Base-by-base conservation (phyloP, 2,113 vertebrate genomes). In the Mohoua ochrocephala region DNA sequence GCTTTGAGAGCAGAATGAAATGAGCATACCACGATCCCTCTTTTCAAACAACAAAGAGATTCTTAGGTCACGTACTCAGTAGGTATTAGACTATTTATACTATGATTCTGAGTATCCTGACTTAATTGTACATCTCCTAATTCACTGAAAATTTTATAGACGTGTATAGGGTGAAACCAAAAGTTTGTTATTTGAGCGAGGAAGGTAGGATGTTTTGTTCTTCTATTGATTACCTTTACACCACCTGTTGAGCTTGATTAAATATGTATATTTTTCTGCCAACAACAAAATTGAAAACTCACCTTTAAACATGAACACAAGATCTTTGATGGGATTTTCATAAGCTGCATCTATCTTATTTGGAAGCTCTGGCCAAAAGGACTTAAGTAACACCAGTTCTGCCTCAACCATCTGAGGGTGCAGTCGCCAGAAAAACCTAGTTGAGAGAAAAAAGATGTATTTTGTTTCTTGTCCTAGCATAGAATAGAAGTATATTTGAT, bases 341-440 rank as follows among this genome's bases (percentile, higher is more conserved):
- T 99, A 99, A 3, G 99, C 99, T 35, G 99, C 99, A 28, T 99
- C 99, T 79, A 99, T 98, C 80, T 98, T 98, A 79, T 98, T 99
- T 50, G 99, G 99, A 68, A 99, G 95, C 45, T 98, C 97, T 37
- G 99, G 99, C 99, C 99, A 99, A 44, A 99, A 99, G 6, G 98
- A 98, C 69, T 99, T 99, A 86, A 98, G 99, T 93, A 98, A 94
- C 4, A 98, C 98, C 79, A 98, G 97, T 74, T 99, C 98, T 13
- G 98, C 98, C 13, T 99, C 98, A 8, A 97, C 91, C 97, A 99
- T 98, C 97, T 99, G 99, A 70, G 99, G 99, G 74, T 99, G 99
- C 13, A 99, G 79, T 41, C 99, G 97, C 99, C 99, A 99, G 96
- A 99, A 99, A 97, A 99, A 99, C 60, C 99, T 99, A 95, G 59